Conservation (phyloP, 2,888 invertebrate species). For the Diachrysia chrysitis region DNA sequence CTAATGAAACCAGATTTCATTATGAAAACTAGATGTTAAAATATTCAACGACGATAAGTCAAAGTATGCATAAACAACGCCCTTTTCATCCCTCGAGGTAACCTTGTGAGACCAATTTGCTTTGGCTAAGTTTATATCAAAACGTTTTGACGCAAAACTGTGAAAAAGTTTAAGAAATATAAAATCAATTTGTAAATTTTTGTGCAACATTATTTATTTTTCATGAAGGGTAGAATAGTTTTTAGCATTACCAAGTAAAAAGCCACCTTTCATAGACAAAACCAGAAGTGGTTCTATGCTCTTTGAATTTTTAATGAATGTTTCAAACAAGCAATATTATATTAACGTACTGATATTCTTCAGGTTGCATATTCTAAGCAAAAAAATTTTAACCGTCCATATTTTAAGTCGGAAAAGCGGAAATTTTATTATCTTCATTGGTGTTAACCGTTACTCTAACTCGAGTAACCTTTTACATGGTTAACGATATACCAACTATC, state of each 20-base stretch:
- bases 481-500: slow-evolving; percentile 11
- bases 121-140: slow-evolving; percentile 53
- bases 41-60: slow-evolving; percentile 60
- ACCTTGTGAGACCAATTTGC: slow-evolving; percentile 54
- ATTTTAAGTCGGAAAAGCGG: slow-evolving; percentile 38
- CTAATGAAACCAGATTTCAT: slow-evolving; percentile 44
- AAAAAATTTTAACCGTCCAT: slow-evolving; percentile 39
- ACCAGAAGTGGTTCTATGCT: slow-evolving; percentile 11
- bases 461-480: slow-evolving; percentile 29
- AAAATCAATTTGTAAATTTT: not conserved
- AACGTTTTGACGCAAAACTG: slow-evolving; percentile 30
- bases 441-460: slow-evolving; percentile 28
- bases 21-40: slow-evolving; percentile 55
- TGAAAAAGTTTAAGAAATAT: not conserved
- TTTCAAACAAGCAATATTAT: slow-evolving; percentile 25
- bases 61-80: slow-evolving; percentile 62
- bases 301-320: slow-evolving; percentile 42
- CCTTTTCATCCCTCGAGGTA: slow-evolving; percentile 54
- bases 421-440: slow-evolving; percentile 29
- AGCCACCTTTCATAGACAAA: slow-evolving; percentile 28
- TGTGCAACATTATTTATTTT: too few relatives aligned
- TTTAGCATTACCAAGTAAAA: slow-evolving; percentile 20
- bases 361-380: too few relatives aligned
- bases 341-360: slow-evolving; percentile 35
- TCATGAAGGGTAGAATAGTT: too few relatives aligned